These are phyloP conservation scores for Pyrrhura leucotis DNA, from an alignment of 2,797 vertebrate genomes.

Conservation along the genomic window DNA sequence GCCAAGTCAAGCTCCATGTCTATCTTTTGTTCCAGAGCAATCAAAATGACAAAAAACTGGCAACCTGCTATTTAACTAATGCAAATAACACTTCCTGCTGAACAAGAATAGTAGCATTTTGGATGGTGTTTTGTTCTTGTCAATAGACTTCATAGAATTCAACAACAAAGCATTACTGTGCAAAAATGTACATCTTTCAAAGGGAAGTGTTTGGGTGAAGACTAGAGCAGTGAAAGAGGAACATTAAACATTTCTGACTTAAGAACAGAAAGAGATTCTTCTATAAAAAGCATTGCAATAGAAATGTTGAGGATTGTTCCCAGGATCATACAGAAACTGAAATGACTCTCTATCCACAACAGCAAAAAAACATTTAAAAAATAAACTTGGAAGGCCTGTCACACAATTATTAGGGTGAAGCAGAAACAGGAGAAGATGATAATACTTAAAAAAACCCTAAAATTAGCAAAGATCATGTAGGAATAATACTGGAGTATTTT, in stretches of 20 bases:
- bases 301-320: background rate
- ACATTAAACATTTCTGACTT: conserved; percentile 21
- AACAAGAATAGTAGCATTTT: conserved; percentile 39
- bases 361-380: background rate
- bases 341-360: background rate
- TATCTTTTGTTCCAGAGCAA: conserved; percentile 47
- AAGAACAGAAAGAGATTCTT: conserved; percentile 28
- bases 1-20: conserved; percentile 48
- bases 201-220: conserved; percentile 33
- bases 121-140: conserved; percentile 54
- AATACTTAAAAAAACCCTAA: background rate
- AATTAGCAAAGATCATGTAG: background rate
- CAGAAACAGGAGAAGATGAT: background rate
- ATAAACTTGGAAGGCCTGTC: background rate
- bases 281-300: background rate
- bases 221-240: conserved; percentile 11
- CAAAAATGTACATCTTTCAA: conserved; percentile 38
- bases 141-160: conserved; percentile 57
- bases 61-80: conserved; percentile 50
- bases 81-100: conserved; percentile 61
- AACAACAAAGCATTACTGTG: conserved; percentile 63
- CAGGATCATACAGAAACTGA: background rate
- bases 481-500: background rate
- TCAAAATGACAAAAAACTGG: conserved; percentile 57
- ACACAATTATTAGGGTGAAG: background rate